These are phyloP conservation scores for Macquaria australasica DNA, from an alignment of 2,113 vertebrate genomes.

Conservation along the genomic window DNA sequence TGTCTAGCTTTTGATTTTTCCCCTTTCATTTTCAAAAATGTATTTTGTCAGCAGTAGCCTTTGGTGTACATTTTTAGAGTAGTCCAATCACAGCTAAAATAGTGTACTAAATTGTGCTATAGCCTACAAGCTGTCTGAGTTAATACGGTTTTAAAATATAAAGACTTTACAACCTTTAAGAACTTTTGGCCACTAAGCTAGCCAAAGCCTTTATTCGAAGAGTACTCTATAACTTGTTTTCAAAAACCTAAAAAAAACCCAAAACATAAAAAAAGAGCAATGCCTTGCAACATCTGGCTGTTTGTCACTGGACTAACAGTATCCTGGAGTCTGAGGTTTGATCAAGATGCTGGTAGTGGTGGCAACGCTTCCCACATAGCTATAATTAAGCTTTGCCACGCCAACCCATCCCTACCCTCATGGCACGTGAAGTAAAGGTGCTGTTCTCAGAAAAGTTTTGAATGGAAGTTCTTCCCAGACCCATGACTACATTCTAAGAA, in stretches of 20 bases:
- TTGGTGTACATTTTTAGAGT: background rate
- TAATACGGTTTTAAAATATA: background rate
- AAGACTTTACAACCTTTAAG: background rate
- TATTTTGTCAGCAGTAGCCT: background rate
- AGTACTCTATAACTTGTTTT: background rate
- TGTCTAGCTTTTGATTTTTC: too few species aligned
- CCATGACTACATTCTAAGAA: conserved; percentile 51
- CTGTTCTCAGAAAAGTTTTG: conserved; percentile 42
- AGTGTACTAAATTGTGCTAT: background rate
- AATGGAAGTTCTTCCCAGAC: background rate
- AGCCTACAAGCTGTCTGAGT: too few species aligned
- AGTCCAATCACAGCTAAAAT: background rate
- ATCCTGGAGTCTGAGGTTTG: background rate
- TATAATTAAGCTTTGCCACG: background rate
- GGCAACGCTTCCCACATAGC: background rate
- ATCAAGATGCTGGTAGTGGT: background rate
- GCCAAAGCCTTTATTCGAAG: background rate
- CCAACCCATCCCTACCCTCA: background rate
- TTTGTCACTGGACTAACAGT: background rate
- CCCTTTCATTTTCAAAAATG: too few species aligned
- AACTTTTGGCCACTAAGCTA: background rate
- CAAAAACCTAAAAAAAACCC: background rate
- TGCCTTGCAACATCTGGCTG: background rate
- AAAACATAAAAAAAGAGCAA: background rate
- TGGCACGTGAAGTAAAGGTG: conserved; percentile 10